Evolutionary conservation across 2,888 invertebrate species (phyloP).

Genomic region (Ectemnius cavifrons): DNA sequence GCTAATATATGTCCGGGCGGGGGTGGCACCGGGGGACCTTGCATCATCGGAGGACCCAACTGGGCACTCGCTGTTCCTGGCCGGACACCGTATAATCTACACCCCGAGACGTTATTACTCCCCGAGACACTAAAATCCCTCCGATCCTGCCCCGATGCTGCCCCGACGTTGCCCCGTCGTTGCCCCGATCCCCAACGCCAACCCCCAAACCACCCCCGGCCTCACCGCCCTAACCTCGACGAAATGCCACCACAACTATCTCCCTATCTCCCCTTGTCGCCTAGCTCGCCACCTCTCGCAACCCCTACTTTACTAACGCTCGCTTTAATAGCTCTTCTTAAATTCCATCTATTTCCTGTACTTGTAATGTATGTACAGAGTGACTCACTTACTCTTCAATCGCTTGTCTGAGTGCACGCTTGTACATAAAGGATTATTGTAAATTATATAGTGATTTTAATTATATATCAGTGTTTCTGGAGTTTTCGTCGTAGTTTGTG

Average conservation of each 20-base stretch:
- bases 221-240: constrained; percentile 43
- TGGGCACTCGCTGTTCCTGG: constrained; percentile 74
- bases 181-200: constrained; percentile 29
- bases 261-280: constrained; percentile 17
- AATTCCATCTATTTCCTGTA: too few relatives aligned
- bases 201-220: background rate
- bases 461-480: too few relatives aligned
- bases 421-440: too few relatives aligned
- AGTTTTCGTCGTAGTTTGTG: too few relatives aligned
- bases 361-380: too few relatives aligned
- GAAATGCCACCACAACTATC: constrained; percentile 40
- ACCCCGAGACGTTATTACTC: constrained; percentile 77
- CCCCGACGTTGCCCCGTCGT: constrained; percentile 22
- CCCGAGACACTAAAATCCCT: constrained; percentile 76
- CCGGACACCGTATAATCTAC: constrained; percentile 77
- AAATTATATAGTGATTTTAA: too few relatives aligned
- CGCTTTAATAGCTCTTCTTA: too few relatives aligned
- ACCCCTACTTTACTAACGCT: too few relatives aligned
- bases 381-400: too few relatives aligned
- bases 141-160: constrained; percentile 44
- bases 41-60: constrained; percentile 77
- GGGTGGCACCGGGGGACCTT: constrained; percentile 76
- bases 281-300: too few relatives aligned
- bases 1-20: constrained; percentile 77
- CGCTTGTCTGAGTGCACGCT: too few relatives aligned